Evolutionary conservation across 2,888 invertebrate genomes (phyloP).

Genomic region (Agrilus biguttatus): DNA sequence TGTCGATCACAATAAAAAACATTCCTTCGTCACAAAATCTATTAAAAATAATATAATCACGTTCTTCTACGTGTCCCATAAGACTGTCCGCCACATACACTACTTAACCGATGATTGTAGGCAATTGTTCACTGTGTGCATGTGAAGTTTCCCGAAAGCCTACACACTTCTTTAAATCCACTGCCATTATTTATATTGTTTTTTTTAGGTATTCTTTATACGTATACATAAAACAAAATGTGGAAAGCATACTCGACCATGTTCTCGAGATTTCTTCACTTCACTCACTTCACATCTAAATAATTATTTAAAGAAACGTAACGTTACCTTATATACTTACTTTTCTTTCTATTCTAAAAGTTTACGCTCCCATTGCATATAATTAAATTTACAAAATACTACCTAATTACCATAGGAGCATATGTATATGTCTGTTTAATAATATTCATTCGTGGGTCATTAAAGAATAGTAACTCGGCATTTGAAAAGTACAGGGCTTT

Average conservation of each 20-base stretch:
- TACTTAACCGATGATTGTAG: conserved; percentile 17
- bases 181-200: conserved; percentile 12
- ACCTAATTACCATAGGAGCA: too few relatives aligned
- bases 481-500: too few relatives aligned
- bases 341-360: too few relatives aligned
- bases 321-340: too few relatives aligned
- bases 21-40: conserved; percentile 17
- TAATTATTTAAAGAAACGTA: neutral
- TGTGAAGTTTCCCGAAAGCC: conserved; percentile 11
- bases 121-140: conserved; percentile 19
- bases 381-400: too few relatives aligned
- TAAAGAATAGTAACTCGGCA: too few relatives aligned
- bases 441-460: too few relatives aligned
- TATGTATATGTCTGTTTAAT: too few relatives aligned
- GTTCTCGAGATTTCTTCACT: conserved; percentile 8
- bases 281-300: conserved; percentile 8
- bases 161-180: conserved; percentile 12
- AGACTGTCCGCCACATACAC: conserved; percentile 26
- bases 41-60: conserved; percentile 15
- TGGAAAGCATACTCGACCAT: neutral
- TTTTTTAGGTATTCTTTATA: neutral
- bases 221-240: too few relatives aligned
- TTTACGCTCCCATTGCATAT: too few relatives aligned
- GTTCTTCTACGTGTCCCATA: conserved; percentile 23
- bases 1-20: conserved; percentile 9